Base-by-base conservation (phyloP, 2,888 invertebrate species). In the Mesochorus sp. region DNA sequence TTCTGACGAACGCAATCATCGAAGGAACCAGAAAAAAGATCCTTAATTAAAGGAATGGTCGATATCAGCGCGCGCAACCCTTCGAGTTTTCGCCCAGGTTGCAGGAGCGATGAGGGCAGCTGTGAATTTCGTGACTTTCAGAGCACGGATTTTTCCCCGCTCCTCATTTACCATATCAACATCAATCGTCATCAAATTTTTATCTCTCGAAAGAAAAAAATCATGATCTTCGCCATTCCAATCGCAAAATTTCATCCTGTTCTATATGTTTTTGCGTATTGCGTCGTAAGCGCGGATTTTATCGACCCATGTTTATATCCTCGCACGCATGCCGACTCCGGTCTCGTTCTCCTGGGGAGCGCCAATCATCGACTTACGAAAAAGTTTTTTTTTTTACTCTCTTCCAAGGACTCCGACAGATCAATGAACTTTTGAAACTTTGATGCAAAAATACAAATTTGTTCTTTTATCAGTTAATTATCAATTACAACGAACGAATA, bases 31-130 rank as follows among this genome's bases (percentile, higher is more conserved):
- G 2, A 47, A 62, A 44, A 57, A 76, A 76, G 66, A 61, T 61
- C 62, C 14, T 34, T 47, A 64, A 72, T 75, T 76, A 67, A 80
- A 80, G 80, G 77, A 68, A 79, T 83, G 82, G 87, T 88, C 87
- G 86, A 87, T 87, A 86, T 82, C 81, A 84, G 85, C 86, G 85
- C 84, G 85, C 59, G 47, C 19, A 81, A 78, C 80, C 62, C 39
- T 42, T 66, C 62, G 55, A 55, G n/a, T 47, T 47, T 51, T 78
- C 64, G 24, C 26, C 57, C 70, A 51, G 73, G 64, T 70, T 59
- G 57, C 57, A 42, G 57, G 24, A 53, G 31, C 53, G 53, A 53
- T 47, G n/a, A 62, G 44, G 57, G 24, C 73, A 64, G 34, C 39
- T 70, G 55, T 34, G 28, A 62, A 31, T 64, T 59, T 14, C 55